Evolutionary conservation across 2,113 vertebrate species (phyloP).

Genomic region (Lycaon pictus): DNA sequence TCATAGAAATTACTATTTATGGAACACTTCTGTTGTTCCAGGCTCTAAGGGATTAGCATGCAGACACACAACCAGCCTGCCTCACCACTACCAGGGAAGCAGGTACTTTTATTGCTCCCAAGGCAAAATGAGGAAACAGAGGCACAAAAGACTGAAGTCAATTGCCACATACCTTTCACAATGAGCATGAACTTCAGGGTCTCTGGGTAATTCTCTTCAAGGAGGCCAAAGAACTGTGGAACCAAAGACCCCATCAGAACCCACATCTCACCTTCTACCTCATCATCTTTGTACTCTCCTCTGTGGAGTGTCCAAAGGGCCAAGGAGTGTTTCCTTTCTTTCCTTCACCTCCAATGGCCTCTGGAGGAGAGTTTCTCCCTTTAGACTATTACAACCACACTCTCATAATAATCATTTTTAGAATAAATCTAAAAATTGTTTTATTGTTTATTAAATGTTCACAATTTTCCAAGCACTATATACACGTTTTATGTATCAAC

Average conservation of each 20-base stretch:
- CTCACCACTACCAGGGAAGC: background rate
- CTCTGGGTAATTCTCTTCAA: conserved; percentile 97
- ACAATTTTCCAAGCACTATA: background rate
- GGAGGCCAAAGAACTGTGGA: conserved; percentile 94
- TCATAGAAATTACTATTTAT: background rate
- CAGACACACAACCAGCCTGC: conserved; percentile 6
- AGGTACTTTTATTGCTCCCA: background rate
- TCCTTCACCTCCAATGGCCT: background rate
- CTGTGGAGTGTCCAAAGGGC: background rate
- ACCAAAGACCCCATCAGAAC: background rate
- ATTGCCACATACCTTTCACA: conserved; percentile 92
- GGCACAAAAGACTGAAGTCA: background rate
- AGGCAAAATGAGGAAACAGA: background rate
- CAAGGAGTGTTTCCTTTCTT: background rate
- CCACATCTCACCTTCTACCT: background rate
- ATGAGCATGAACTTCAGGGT: conserved; percentile 94
- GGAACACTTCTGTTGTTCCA: background rate
- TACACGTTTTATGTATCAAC: background rate
- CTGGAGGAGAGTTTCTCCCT: background rate
- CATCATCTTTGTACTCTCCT: background rate
- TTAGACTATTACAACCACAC: background rate
- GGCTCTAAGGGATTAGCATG: background rate
- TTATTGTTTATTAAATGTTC: background rate
- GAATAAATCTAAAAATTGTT: background rate
- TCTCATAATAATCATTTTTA: background rate